phyloP scores from a whole-genome alignment of 2,888 invertebrate genomes.

The Trissolcus japonicus region DNA sequence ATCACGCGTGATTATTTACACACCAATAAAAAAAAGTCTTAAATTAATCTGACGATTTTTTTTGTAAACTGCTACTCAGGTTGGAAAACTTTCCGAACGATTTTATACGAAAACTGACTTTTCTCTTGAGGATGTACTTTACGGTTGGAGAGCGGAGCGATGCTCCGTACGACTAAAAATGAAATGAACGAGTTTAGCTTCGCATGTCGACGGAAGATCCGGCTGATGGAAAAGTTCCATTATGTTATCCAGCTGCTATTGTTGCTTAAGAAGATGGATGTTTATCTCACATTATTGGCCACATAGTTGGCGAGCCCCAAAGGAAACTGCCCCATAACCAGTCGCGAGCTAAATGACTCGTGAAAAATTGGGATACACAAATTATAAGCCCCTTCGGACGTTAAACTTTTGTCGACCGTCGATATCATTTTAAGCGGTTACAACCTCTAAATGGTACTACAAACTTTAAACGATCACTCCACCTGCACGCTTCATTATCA shows the following conservation, averaged over 20 bases:
- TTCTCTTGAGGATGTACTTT: constrained; percentile 38
- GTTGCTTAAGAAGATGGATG: constrained; percentile 51
- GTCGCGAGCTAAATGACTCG: constrained; percentile 31
- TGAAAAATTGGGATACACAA: constrained; percentile 21
- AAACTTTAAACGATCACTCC: no score
- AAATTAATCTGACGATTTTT: constrained; percentile 16
- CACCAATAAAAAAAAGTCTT: constrained; percentile 15
- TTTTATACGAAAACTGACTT: constrained; percentile 45
- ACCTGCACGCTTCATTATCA: no score
- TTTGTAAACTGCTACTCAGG: constrained; percentile 18
- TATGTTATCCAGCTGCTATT: constrained; percentile 52
- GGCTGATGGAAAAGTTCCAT: constrained; percentile 56
- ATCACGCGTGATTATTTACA: constrained; percentile 13
- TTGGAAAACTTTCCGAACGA: constrained; percentile 27
- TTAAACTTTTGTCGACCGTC: no score
- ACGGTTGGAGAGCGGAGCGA: constrained; percentile 28
- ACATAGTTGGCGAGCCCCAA: constrained; percentile 11
- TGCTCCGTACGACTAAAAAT: constrained; percentile 39
- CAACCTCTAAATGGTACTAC: no score
- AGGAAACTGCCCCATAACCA: constrained; percentile 15
- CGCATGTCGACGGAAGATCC: constrained; percentile 49
- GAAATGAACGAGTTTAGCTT: constrained; percentile 52
- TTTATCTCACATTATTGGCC: constrained; percentile 47
- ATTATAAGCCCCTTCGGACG: no score
- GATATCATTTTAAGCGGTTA: no score